Conservation (phyloP, 2,888 invertebrate species). For the Oxystoma pomonae region DNA sequence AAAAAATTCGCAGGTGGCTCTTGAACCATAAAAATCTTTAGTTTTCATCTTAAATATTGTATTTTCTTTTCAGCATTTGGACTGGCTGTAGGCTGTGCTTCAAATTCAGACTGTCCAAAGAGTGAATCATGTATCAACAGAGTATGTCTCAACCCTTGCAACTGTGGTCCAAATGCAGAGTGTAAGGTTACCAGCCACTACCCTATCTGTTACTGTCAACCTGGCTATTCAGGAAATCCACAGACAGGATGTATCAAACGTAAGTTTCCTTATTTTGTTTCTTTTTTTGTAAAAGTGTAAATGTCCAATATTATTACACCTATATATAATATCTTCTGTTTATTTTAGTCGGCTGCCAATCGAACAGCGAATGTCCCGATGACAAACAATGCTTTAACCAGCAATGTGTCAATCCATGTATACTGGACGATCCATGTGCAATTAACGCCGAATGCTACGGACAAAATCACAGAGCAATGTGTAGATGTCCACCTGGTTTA, state of each 20-base stretch:
- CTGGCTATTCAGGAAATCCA: constrained; percentile 82
- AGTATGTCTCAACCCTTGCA: constrained; percentile 78
- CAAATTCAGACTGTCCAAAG: constrained; percentile 75
- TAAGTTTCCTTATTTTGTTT: too few species aligned
- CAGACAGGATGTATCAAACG: constrained; percentile 75
- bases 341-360: constrained; percentile 70
- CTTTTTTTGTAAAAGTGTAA: too few species aligned
- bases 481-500: constrained; percentile 72
- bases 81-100: constrained; percentile 67
- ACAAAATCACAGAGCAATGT: constrained; percentile 71
- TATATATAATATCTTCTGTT: constrained; percentile 11
- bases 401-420: constrained; percentile 77
- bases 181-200: constrained; percentile 80
- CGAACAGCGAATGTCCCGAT: constrained; percentile 76
- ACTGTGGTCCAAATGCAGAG: constrained; percentile 78
- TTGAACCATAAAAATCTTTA: too few species aligned
- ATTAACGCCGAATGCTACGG: constrained; percentile 82
- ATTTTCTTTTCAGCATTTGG: constrained; percentile 51
- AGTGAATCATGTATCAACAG: constrained; percentile 81
- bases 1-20: too few species aligned
- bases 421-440: constrained; percentile 76
- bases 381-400: constrained; percentile 79
- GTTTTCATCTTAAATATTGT: too few species aligned
- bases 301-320: background rate
- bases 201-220: constrained; percentile 78